Evolutionary conservation across 1,140 invertebrate genomes (phyloP), one percentile per base, ranked within the genome.

Genomic region (Nephotettix cincticeps): DNA sequence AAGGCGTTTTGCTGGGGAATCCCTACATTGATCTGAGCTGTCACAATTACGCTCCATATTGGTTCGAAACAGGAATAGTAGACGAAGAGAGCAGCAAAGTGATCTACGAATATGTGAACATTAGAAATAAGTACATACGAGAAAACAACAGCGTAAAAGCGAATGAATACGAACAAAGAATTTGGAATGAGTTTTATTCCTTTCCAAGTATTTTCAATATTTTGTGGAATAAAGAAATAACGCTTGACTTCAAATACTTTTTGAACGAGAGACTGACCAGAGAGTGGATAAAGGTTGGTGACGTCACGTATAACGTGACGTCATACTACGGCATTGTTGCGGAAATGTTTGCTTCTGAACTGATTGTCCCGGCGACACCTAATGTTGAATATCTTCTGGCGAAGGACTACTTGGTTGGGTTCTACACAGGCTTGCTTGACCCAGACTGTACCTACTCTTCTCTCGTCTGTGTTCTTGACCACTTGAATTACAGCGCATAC

Each of bases 311-410:
- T n/a, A 19, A 51, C 21, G 47, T 19, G 21, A 51, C 32, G 14
- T 36, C 32, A 6, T 36, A 21, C 47, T 19, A 9, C n/a, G 47
- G 21, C 3, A 17, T n/a, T 6, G 47, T 51, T 6, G 21, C 14
- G 6, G 19, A 17, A 21, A n/a, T 19, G 4, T n/a, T 51, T 17
- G 21, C 3, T 3, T 4, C 14, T 6, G 47, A 51, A n/a, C 4
- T 51, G 21, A 21, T 21, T 11, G 21, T 19, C 6, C 4, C 47
- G 6, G 14, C 14, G 93, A 96, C 82, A 95, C 96, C 3, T 89
- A 92, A 80, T 97, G 97, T 82, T 86, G 96, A 64, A 96, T 99
- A 72, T 94, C 94, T 17, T 94, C 99, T 73, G 98, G 99, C 79
- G 99, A 99, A 82, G 88, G 91, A 79, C 80, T 96, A 28, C 88